These are phyloP conservation scores for Coelopa pilipes DNA, from an alignment of 2,888 invertebrate genomes.

Conservation along the genomic window DNA sequence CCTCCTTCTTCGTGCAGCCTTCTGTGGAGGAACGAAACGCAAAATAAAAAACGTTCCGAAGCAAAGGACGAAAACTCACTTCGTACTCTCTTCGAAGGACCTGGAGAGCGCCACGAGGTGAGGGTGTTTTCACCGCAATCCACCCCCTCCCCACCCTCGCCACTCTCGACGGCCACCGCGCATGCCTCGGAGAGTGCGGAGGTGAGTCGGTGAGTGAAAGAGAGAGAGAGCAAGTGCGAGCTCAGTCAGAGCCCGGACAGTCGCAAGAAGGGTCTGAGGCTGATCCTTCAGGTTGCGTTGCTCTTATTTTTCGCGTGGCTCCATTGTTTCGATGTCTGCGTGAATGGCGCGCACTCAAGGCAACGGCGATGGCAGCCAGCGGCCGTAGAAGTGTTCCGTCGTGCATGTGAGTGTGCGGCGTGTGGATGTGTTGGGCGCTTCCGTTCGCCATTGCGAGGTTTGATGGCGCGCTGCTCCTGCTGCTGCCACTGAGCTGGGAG, in stretches of 20 bases:
- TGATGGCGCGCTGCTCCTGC: slow-evolving; percentile 37
- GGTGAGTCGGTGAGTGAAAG: background rate
- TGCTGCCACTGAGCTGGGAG: too few species aligned
- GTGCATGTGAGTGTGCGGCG: background rate
- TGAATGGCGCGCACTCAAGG: background rate
- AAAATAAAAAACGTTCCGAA: slow-evolving; percentile 2
- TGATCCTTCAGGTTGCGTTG: background rate
- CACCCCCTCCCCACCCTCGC: background rate
- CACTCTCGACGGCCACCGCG: background rate
- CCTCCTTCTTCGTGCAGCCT: slow-evolving; percentile 10
- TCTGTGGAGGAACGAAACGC: background rate
- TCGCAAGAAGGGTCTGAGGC: too few species aligned
- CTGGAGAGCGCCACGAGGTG: background rate
- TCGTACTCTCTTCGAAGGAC: background rate
- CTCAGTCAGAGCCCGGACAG: too few species aligned
- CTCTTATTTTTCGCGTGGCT: slow-evolving; percentile 4
- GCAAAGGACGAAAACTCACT: background rate
- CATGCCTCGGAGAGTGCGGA: background rate
- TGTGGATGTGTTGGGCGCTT: slow-evolving; percentile 22
- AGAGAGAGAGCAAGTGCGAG: background rate
- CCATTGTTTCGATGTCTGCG: slow-evolving; percentile 12
- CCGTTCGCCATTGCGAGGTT: slow-evolving; percentile 33
- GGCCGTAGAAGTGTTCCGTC: background rate
- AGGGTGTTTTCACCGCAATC: slow-evolving; percentile 4
- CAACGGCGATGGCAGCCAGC: too few species aligned